Evolutionary conservation across 30 jellyfish, hydroid and myxozoan species (phyloP), one percentile per base, ranked within the genome.

Genomic region (Pelagia noctiluca): DNA sequence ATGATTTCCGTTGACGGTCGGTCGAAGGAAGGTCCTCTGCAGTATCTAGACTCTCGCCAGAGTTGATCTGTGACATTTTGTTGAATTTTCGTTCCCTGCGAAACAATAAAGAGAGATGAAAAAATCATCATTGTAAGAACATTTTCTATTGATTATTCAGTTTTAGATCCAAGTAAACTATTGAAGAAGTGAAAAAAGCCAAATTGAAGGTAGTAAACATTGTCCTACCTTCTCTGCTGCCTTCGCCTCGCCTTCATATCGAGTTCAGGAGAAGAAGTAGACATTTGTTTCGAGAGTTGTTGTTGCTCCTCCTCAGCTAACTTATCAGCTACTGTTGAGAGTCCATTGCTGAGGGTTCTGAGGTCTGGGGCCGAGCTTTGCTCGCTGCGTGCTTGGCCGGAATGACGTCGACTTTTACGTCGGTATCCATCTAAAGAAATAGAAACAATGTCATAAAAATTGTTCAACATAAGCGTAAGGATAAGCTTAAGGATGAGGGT

Each of bases 381-480:
- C 33, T 79, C 97, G 31, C 75, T 47, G 46, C 89, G 88, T 8
- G 80, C 61, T 13, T 82, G 77, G 35, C 78, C 48, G 32, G 99
- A 82, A 63, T 88, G 97, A 21, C 97, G 97, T 36, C 97, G 88
- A 52, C 99, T 94, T 31, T 84, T 94, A 29, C 99, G 94, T 19
- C 78, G 21, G 21, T 84, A 76, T 30, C 78, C 96, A 73, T 28
- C 75, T 31, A 35, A 24, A 57, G 31, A 57, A 24, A 38, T 24
- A 7, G 2, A 23, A 29, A 23, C 47, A 47, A 63, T 23, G n/a
- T n/a, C n/a, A n/a, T n/a, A n/a, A n/a, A n/a, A n/a, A n/a, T n/a
- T n/a, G n/a, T 0, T 18, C 25, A 63, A 21, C 76, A 23, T 12
- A 63, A 1, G 18, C 1, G 25, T 47, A 18, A 19, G 24, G 53